Percentiles rank a stretch among this genome's conserved stretches.
Evolutionary conservation across 2,797 vertebrate species (phyloP).

Genomic region (Sebastes alutus): DNA sequence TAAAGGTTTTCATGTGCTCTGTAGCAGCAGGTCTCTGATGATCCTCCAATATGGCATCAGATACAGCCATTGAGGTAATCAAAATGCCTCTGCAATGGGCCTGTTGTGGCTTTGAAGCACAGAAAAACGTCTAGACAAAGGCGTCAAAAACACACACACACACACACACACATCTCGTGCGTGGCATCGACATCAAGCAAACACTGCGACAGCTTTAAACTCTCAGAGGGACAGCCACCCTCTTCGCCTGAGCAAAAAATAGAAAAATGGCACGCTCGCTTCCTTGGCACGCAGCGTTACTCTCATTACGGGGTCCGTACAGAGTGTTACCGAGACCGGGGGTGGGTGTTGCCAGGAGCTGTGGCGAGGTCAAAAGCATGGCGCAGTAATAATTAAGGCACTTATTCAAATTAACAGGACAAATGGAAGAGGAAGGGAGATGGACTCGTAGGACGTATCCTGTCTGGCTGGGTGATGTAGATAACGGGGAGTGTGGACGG

Average conservation of each 20-base stretch:
- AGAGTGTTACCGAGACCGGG: constrained; percentile 49
- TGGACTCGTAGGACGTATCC: constrained; percentile 39
- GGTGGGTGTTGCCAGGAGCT: constrained; percentile 47
- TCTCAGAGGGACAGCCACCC: constrained; percentile 48
- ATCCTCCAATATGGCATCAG: constrained; percentile 25
- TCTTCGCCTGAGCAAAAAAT: constrained; percentile 52
- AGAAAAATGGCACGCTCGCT: constrained; percentile 64
- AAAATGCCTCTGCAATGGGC: constrained; percentile 10
- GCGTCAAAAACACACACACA: constrained; percentile 7
- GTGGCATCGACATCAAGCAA: constrained; percentile 46
- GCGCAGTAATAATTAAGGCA: constrained; percentile 64
- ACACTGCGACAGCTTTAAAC: constrained; percentile 47
- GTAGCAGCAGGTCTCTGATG: constrained; percentile 29
- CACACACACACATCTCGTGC: constrained; percentile 2
- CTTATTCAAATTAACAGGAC: constrained; percentile 73
- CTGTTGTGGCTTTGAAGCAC: constrained; percentile 19
- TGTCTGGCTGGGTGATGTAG: constrained; percentile 50
- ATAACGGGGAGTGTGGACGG: constrained; percentile 44
- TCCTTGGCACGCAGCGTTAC: constrained; percentile 60
- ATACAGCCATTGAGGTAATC: constrained; percentile 6
- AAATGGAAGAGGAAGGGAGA: constrained; percentile 38
- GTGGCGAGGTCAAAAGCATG: constrained; percentile 62
- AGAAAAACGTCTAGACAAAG: constrained; percentile 30
- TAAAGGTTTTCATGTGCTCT: not conserved
- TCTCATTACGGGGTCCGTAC: constrained; percentile 60